phyloP scores from a whole-genome alignment of 2,113 vertebrate genomes.

The Origma solitaria region DNA sequence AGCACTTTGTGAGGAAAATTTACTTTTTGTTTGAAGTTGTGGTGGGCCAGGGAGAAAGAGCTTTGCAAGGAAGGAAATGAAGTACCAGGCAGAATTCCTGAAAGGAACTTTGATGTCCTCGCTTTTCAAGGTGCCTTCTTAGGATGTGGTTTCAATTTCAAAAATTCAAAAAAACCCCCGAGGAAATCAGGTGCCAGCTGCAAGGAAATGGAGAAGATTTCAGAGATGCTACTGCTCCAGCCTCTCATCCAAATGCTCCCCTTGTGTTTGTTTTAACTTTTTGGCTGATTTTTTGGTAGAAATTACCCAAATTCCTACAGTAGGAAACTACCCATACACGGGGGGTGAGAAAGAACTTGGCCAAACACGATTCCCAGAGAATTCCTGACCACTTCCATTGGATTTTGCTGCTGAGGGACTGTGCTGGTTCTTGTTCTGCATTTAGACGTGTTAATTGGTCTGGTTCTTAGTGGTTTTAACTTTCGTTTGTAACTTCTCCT shows the following conservation, averaged over 20 bases:
- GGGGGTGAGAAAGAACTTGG: slow-evolving; percentile 39
- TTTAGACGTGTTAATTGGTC: background rate
- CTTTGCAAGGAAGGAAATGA: background rate
- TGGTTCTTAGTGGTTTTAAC: background rate
- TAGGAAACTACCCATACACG: background rate
- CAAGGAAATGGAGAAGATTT: background rate
- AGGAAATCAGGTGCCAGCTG: background rate
- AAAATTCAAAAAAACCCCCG: background rate
- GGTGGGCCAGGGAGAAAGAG: background rate
- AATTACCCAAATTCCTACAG: slow-evolving; percentile 28
- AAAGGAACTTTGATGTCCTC: background rate
- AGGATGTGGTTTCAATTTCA: background rate
- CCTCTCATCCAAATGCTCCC: background rate
- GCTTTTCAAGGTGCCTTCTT: background rate
- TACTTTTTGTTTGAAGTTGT: slow-evolving; percentile 9
- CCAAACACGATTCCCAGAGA: slow-evolving; percentile 36
- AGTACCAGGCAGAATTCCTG: background rate
- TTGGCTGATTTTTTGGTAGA: slow-evolving; percentile 5
- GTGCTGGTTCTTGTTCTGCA: background rate
- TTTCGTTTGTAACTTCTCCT: background rate
- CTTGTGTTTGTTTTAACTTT: background rate
- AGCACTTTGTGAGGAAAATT: background rate
- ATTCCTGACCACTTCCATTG: background rate
- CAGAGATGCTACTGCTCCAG: background rate
- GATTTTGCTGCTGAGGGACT: background rate